These are phyloP conservation scores for Dolichallabes microphthalmus DNA, from an alignment of 2,113 vertebrate species.

Conservation along the genomic window DNA sequence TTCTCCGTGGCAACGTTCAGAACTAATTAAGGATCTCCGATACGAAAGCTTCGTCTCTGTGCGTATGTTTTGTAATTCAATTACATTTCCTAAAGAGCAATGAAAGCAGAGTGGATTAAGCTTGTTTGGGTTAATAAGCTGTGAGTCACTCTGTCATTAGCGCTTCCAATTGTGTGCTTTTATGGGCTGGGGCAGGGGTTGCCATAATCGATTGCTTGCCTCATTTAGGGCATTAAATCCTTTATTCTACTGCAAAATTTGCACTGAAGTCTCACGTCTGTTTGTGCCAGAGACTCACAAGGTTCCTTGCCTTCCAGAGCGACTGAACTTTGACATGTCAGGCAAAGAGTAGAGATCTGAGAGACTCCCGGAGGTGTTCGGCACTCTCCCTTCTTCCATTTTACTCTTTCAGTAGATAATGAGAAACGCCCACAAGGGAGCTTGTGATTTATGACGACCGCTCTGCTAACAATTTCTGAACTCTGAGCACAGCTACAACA, in stretches of 20 bases:
- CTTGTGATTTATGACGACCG: conserved; percentile 70
- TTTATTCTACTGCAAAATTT: conserved; percentile 58
- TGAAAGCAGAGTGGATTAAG: conserved; percentile 50
- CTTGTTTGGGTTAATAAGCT: conserved; percentile 66
- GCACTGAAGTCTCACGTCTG: conserved; percentile 44
- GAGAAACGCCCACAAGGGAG: conserved; percentile 49
- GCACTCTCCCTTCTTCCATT: conserved; percentile 32
- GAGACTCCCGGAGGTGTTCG: conserved; percentile 36
- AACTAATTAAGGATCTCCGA: conserved; percentile 28
- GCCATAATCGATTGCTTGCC: conserved; percentile 47
- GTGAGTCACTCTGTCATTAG: conserved; percentile 62
- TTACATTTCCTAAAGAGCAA: conserved; percentile 49
- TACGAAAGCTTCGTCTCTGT: not conserved
- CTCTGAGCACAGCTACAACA: conserved; percentile 61
- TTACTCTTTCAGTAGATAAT: conserved; percentile 68
- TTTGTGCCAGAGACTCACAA: conserved; percentile 56
- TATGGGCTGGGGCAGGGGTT: conserved; percentile 57
- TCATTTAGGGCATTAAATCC: conserved; percentile 62
- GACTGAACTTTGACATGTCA: conserved; percentile 51
- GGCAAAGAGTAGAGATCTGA: conserved; percentile 45
- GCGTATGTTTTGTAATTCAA: conserved; percentile 21
- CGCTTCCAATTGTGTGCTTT: conserved; percentile 63
- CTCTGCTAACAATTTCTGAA: conserved; percentile 68
- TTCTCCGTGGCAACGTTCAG: not conserved
- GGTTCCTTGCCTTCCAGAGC: conserved; percentile 45